Evolutionary conservation across 92 coral and sea anemone genomes (phyloP).

Genomic region (Nematostella vectensis): DNA sequence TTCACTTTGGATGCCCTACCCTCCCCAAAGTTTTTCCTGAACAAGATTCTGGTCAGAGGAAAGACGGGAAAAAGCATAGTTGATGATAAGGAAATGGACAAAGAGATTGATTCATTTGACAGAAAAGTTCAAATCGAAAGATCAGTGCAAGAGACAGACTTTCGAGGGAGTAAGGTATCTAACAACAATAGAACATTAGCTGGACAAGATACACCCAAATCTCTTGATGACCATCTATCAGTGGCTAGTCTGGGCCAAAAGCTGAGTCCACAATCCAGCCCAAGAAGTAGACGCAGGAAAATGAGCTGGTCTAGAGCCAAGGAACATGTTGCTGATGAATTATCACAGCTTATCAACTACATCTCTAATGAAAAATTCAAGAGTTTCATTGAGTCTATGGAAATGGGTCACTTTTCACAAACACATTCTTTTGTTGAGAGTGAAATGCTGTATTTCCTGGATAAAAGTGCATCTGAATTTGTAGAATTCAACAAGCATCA

Average conservation of each 20-base stretch:
- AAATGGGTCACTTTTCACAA: conserved; percentile 53
- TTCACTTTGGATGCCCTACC: conserved; percentile 40
- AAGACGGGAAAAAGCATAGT: background rate
- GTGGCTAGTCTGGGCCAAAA: background rate
- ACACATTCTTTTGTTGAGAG: conserved; percentile 86
- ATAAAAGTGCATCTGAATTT: conserved; percentile 46
- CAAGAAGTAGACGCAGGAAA: conserved; percentile 5
- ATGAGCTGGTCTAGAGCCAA: background rate
- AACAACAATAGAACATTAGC: background rate
- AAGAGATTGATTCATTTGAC: conserved; percentile 2
- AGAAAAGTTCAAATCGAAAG: background rate
- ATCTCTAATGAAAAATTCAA: conserved; percentile 60
- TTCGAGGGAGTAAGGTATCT: no score
- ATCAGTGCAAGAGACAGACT: background rate
- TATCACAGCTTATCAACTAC: conserved; percentile 77
- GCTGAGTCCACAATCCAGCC: conserved; percentile 2
- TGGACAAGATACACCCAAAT: background rate
- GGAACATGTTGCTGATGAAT: conserved; percentile 67
- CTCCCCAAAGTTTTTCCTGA: conserved; percentile 86
- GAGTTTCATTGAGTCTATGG: conserved; percentile 55
- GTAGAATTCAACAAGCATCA: conserved; percentile 77
- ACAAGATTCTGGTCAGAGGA: conserved; percentile 79
- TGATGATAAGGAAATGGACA: conserved; percentile 4
- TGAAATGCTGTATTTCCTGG: conserved; percentile 48
- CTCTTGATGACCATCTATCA: background rate